Conservation (phyloP, 2,797 vertebrate genomes). For the Loriculus beryllinus region DNA sequence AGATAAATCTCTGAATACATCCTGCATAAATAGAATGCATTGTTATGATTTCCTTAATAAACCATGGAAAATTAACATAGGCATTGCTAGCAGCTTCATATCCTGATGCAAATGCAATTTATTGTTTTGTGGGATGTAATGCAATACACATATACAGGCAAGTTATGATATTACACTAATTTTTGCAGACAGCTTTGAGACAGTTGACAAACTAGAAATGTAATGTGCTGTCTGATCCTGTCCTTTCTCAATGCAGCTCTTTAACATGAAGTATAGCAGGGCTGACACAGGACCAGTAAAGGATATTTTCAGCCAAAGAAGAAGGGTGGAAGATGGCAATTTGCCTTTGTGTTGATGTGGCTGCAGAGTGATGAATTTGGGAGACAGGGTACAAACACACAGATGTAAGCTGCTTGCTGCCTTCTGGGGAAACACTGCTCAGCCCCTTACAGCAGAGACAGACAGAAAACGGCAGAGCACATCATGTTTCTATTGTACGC, state of each 20-base stretch:
- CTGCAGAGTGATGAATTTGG: not conserved
- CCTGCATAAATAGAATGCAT: conserved; percentile 43
- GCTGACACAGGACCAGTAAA: conserved; percentile 26
- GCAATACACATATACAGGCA: not conserved
- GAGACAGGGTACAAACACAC: not conserved
- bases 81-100: conserved; percentile 11
- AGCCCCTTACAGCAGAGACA: not conserved
- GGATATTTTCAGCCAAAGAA: not conserved
- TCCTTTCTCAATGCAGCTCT: not conserved
- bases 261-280: not conserved
- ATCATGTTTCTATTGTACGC: not conserved
- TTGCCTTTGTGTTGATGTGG: not conserved
- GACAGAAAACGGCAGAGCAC: not conserved
- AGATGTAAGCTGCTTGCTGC: not conserved
- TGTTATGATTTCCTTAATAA: conserved; percentile 72
- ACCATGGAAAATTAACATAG: conserved; percentile 64
- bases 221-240: not conserved
- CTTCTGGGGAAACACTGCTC: accelerated
- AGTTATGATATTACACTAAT: conserved; percentile 46
- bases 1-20: conserved; percentile 70
- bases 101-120: conserved; percentile 22
- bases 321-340: not conserved
- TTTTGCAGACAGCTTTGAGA: conserved; percentile 37
- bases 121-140: conserved; percentile 42
- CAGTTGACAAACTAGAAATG: conserved; percentile 16